Conservation (phyloP, 1,140 invertebrate genomes). For the Sarcophaga peregrina region DNA sequence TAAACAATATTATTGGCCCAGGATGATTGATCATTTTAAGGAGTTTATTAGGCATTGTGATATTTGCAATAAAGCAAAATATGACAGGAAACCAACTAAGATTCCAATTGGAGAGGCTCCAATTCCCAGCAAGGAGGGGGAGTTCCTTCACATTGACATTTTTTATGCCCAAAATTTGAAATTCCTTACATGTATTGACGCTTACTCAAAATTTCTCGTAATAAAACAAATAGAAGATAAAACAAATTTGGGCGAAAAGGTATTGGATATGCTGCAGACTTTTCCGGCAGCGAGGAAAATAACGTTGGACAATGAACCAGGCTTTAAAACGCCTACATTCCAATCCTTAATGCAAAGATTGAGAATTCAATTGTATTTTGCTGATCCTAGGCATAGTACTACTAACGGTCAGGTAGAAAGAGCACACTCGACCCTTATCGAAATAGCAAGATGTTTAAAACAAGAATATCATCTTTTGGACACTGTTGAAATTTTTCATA, state of each 20-base stretch:
- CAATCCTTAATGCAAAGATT: slow-evolving; percentile 42
- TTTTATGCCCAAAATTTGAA: too few species aligned
- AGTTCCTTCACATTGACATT: slow-evolving; percentile 37
- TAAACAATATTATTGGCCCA: slow-evolving; percentile 44
- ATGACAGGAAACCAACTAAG: slow-evolving; percentile 42
- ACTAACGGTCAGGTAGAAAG: slow-evolving; percentile 37
- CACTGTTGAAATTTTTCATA: background rate
- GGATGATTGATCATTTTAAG: slow-evolving; percentile 36
- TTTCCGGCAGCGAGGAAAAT: too few species aligned
- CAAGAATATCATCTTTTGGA: slow-evolving; percentile 33
- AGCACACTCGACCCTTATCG: slow-evolving; percentile 33
- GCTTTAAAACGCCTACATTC: slow-evolving; percentile 28
- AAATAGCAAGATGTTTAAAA: slow-evolving; percentile 38
- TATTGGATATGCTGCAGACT: too few species aligned
- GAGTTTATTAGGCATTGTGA: slow-evolving; percentile 43
- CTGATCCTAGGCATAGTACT: slow-evolving; percentile 14
- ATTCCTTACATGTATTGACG: slow-evolving; percentile 4
- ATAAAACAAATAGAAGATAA: too few species aligned
- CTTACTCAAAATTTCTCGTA: too few species aligned
- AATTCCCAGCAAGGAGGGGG: slow-evolving; percentile 30
- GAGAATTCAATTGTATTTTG: too few species aligned
- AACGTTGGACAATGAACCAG: slow-evolving; percentile 42
- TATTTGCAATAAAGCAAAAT: slow-evolving; percentile 39
- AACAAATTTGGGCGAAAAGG: too few species aligned
- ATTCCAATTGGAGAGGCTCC: slow-evolving; percentile 35